Percentiles rank a stretch among this genome's conserved stretches.
phyloP scores from a whole-genome alignment of 2,113 vertebrate species.

The Hyaena hyaena region DNA sequence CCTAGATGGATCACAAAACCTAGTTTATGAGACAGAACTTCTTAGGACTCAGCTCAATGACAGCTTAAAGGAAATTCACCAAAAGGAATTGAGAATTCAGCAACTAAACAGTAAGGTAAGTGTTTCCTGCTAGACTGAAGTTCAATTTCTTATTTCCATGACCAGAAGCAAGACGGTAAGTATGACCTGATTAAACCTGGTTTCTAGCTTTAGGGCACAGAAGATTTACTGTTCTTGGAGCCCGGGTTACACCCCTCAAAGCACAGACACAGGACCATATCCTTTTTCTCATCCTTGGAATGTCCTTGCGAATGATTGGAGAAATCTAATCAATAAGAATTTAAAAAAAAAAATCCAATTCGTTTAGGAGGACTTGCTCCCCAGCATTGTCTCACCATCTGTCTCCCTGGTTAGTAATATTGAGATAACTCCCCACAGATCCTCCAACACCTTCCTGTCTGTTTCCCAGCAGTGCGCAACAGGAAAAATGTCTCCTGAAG shows the following conservation, averaged over 20 bases:
- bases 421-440: background rate
- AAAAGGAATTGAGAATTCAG: slow-evolving; percentile 89
- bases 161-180: background rate
- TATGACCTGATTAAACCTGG: background rate
- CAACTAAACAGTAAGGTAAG: slow-evolving; percentile 88
- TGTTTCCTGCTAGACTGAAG: slow-evolving; percentile 19
- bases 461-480: background rate
- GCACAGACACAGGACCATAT: background rate
- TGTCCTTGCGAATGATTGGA: background rate
- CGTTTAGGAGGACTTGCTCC: background rate
- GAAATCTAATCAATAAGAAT: background rate
- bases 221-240: slow-evolving; percentile 30
- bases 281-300: background rate
- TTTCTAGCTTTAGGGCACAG: background rate
- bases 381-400: background rate
- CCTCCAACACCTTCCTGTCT: background rate
- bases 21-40: slow-evolving; percentile 80
- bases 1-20: slow-evolving; percentile 59
- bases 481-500: background rate
- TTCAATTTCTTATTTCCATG: background rate
- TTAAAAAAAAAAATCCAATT: background rate
- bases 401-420: background rate
- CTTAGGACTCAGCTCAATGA: slow-evolving; percentile 85
- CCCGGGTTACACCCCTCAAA: background rate
- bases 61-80: slow-evolving; percentile 88